A percentile compares a stretch with the other conserved stretches of the same genome.
Conservation (phyloP, 2,113 vertebrate genomes). For the Uropsilus gracilis region DNA sequence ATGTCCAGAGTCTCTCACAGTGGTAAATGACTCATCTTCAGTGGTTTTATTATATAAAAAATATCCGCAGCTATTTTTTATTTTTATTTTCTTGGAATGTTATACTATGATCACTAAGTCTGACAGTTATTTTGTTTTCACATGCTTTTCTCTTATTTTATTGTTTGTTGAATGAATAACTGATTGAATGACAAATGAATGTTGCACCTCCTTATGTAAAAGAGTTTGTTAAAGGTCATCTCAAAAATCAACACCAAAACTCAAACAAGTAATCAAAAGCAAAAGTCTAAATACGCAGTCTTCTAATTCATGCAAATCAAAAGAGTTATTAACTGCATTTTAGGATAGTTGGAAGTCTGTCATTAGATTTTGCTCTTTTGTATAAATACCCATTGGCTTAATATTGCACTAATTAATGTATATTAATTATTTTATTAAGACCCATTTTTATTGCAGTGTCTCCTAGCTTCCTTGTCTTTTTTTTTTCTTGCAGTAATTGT, state of each 20-base stretch:
- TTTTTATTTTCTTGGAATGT: not conserved
- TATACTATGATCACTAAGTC: not conserved
- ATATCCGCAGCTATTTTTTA: not conserved
- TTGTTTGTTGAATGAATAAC: not conserved
- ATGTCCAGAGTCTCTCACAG: not conserved
- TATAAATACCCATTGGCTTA: not conserved
- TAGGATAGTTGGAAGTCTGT: too few relatives aligned
- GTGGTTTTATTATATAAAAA: too few relatives aligned
- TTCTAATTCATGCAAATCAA: too few relatives aligned
- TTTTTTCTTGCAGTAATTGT: not conserved
- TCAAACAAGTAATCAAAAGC: not conserved
- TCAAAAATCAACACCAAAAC: not conserved
- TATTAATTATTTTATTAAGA: too few relatives aligned
- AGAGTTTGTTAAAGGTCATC: not conserved
- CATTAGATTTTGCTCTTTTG: not conserved
- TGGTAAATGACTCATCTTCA: not conserved
- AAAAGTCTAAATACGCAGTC: not conserved
- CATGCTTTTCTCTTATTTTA: not conserved
- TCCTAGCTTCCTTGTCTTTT: not conserved
- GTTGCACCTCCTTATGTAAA: not conserved
- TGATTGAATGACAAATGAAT: not conserved
- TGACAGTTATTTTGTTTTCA: not conserved
- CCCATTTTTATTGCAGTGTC: too few relatives aligned
- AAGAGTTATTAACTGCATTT: not conserved
- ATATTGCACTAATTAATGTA: too few relatives aligned